Evolutionary conservation across 2,797 vertebrate genomes (phyloP).

Genomic region (Cyclopterus lumpus): DNA sequence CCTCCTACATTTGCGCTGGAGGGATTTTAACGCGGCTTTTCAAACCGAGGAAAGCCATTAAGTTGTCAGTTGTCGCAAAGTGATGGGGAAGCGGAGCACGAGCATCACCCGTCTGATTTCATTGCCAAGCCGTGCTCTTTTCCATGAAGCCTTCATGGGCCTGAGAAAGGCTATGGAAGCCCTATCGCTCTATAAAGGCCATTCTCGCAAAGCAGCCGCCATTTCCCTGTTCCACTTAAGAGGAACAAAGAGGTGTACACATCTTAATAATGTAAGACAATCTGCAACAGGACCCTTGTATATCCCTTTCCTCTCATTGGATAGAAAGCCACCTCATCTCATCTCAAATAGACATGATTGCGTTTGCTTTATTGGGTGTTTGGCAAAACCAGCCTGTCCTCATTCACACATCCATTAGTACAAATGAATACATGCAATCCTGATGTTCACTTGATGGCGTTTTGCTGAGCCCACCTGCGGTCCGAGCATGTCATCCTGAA

Average conservation of each 20-base stretch:
- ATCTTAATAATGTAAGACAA: conserved; percentile 54
- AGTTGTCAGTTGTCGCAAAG: conserved; percentile 56
- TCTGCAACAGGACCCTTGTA: neutral
- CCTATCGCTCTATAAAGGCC: conserved; percentile 13
- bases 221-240: conserved; percentile 32
- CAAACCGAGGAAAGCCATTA: conserved; percentile 72
- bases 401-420: neutral
- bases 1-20: conserved; percentile 1
- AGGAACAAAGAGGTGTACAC: conserved; percentile 26
- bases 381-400: neutral
- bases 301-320: neutral
- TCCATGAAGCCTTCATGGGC: conserved; percentile 34
- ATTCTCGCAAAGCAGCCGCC: conserved; percentile 18
- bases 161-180: conserved; percentile 15
- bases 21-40: conserved; percentile 46
- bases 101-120: conserved; percentile 52
- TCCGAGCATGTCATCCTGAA: conserved; percentile 27
- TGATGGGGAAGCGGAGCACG: conserved; percentile 1
- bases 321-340: conserved; percentile 22
- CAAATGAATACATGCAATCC: neutral
- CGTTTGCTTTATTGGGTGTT: neutral
- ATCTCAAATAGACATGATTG: neutral
- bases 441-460: conserved; percentile 14
- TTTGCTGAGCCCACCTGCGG: conserved; percentile 34
- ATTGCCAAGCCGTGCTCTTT: conserved; percentile 48